Base-by-base conservation (phyloP, 2,888 invertebrate genomes). In the Calliopum simillimum region DNA sequence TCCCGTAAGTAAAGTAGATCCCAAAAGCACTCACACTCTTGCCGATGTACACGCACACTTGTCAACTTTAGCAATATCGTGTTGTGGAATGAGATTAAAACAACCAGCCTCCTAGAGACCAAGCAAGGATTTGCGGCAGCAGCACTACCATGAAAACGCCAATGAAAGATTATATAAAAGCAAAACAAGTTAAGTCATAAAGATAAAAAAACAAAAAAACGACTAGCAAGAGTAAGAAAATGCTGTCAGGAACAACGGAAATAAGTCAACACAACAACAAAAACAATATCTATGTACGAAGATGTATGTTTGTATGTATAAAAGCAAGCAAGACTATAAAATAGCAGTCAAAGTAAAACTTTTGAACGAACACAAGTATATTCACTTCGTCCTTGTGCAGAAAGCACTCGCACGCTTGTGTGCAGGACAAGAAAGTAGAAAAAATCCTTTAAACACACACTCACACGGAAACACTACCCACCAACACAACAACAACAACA, bases 201-300 rank as follows among this genome's bases (percentile, higher is more conserved):
- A 49, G 58, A 55, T 8, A 70, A 66, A 19, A 33, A 19, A 12
- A 58, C 53, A 12, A 25, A 13, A 2, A 44, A 46, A 56, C 13
- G 44, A 49, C 51, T 41, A 62, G 19, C 23, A 63, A 66, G 66
- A 70, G 59, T 67, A 67, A 65, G 12, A 47, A 58, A 69, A 63
- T 33, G 69, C 63, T 58, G 69, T 63, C 58, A 67, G 43, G 62
- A 68, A 46, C n/a, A 44, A 44, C 21, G 61, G 61, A 61, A 44
- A 44, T 25, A 16, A 33, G 33, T 8, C 33, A 33, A 33, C 33
- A 33, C 33, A 33, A 33, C 33, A 33, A 33, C 33, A 33, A 33
- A 5, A 33, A 33, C 33, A 33, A 33, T 33, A 33, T 33, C n/a
- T n/a, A n/a, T n/a, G n/a, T 8, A 33, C 8, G 8, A 8, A 33